Evolutionary conservation across 2,113 vertebrate genomes (phyloP).

Genomic region (Ictalurus furcatus): DNA sequence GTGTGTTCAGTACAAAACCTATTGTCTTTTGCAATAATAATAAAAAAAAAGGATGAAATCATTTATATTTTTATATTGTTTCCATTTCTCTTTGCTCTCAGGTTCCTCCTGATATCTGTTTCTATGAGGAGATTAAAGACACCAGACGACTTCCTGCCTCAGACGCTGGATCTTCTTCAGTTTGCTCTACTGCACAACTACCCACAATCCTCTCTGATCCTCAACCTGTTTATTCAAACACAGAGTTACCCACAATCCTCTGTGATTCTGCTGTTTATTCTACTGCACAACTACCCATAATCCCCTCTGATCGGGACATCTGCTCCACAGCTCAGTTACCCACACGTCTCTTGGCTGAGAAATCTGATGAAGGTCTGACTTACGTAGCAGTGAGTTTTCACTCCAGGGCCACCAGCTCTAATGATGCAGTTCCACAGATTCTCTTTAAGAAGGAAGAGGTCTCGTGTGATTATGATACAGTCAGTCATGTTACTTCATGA

Average conservation of each 20-base stretch:
- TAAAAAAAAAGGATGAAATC: no score
- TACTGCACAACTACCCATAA: neutral
- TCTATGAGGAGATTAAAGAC: neutral
- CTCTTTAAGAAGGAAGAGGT: neutral
- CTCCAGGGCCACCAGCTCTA: neutral
- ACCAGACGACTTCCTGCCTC: conserved; percentile 56
- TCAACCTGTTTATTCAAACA: neutral
- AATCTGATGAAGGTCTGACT: conserved; percentile 23
- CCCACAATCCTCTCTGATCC: neutral
- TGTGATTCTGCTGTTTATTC: neutral
- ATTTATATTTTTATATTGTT: neutral
- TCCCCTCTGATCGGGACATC: neutral
- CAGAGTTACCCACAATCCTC: neutral
- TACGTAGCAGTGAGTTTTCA: neutral
- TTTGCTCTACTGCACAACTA: neutral
- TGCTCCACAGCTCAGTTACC: conserved; percentile 12
- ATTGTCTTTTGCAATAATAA: no score
- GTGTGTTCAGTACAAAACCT: neutral
- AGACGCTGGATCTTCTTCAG: conserved; percentile 59
- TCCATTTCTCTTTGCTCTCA: neutral
- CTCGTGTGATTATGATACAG: neutral
- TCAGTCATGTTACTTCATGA: neutral
- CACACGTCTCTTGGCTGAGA: neutral
- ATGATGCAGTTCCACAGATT: neutral
- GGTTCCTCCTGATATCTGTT: neutral